Evolutionary conservation across 2,888 invertebrate genomes (phyloP).

Genomic region (Ectobius pallidus): DNA sequence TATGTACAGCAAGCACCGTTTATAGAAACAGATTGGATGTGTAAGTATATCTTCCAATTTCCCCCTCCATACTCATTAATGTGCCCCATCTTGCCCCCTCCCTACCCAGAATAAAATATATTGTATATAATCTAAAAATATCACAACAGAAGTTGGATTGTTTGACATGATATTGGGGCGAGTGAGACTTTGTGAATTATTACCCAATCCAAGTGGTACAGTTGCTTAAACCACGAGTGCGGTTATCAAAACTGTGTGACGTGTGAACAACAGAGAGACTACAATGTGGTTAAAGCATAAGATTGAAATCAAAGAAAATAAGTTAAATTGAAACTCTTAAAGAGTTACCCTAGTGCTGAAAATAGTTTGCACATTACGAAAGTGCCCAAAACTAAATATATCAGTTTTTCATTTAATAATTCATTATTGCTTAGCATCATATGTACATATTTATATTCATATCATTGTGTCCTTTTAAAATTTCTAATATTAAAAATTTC

Average conservation of each 20-base stretch:
- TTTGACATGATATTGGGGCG: neutral
- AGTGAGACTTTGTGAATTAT: neutral
- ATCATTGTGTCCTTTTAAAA: constrained; percentile 63
- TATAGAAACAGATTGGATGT: constrained; percentile 32
- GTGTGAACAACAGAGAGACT: neutral
- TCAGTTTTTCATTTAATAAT: constrained; percentile 47
- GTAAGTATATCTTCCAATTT: constrained; percentile 35
- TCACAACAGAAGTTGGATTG: neutral
- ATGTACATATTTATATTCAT: constrained; percentile 68
- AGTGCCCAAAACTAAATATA: constrained; percentile 42
- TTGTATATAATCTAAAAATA: neutral
- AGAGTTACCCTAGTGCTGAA: constrained; percentile 35
- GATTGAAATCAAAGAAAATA: neutral
- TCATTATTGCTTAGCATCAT: constrained; percentile 59
- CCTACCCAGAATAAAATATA: neutral
- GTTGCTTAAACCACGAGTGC: neutral
- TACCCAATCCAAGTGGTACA: neutral
- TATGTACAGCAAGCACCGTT: constrained; percentile 35
- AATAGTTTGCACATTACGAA: constrained; percentile 38
- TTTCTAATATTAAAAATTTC: constrained; percentile 46
- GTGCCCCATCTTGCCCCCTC: constrained; percentile 24
- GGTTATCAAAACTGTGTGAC: neutral
- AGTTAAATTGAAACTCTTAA: constrained; percentile 18
- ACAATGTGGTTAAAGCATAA: neutral
- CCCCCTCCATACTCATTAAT: neutral